Evolutionary conservation across 2,113 vertebrate genomes (phyloP), one percentile per base, ranked within the genome.

Genomic region (Chaetops frenatus): DNA sequence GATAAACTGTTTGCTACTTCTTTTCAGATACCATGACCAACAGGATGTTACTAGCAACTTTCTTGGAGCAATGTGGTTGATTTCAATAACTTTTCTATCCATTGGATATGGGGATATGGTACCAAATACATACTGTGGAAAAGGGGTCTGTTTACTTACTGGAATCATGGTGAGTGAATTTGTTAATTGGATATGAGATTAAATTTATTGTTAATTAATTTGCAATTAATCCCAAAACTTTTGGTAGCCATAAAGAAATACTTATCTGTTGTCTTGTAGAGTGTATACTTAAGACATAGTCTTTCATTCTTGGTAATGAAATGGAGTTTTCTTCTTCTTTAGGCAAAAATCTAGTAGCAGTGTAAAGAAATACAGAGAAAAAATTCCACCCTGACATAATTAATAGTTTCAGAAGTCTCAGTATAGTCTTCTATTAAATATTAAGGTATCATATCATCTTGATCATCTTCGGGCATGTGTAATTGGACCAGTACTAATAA

Each of bases 71-170:
- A 99, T 99, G 99, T 99, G 99, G 99, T 98, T 99, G 98, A 99
- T 99, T 98, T 99, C 99, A 96, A 99, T 99, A 98, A 99, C 99
- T 82, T 99, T 99, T 98, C 98, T 99, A 86, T 99, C 99, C 85
- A 99, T 99, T 97, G 99, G 99, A 91, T 99, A 99, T 91, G 99
- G 99, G 84, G 99, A 99, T 96, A 99, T 99, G 99, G 99, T 99
- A 97, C 99, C 99, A 79, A 99, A 99, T 97, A 99, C 99, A 38
- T 99, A 99, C 98, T 99, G 99, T 98, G 99, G 99, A 78, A 99
- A 99, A 98, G 99, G 99, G 95, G 99, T 99, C 92, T 99, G 99
- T 96, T 98, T 99, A 96, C 99, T 99, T 76, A 99, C 99, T 93
- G 99, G 99, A 97, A 99, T 99, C 66, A 99, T 99, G 99, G 99